These are phyloP conservation scores for Phymastichus coffea DNA, from an alignment of 1,140 invertebrate genomes.

Conservation along the genomic window DNA sequence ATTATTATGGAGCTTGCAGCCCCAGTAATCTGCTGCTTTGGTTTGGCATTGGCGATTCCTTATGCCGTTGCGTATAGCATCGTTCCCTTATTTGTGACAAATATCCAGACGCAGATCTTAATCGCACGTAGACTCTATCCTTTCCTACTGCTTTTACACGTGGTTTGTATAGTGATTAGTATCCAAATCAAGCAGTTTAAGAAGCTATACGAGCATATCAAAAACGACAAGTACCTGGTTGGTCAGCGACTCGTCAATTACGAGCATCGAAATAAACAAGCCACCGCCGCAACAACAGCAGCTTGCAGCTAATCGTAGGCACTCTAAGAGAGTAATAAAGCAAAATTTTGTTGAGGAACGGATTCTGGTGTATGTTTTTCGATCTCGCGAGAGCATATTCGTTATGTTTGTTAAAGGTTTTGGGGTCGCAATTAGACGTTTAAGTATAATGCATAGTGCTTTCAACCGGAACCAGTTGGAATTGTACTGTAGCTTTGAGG, in stretches of 20 bases:
- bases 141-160: slow-evolving; percentile 71
- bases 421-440: slow-evolving; percentile 4
- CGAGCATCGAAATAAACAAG: slow-evolving; percentile 72
- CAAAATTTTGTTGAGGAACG: no score
- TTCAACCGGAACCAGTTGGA: background rate
- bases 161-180: slow-evolving; percentile 69
- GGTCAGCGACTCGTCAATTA: slow-evolving; percentile 94
- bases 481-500: no score
- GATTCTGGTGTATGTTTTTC: no score
- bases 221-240: slow-evolving; percentile 98
- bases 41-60: slow-evolving; percentile 84
- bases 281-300: slow-evolving; percentile 48
- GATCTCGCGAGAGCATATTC: background rate
- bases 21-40: slow-evolving; percentile 85
- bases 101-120: slow-evolving; percentile 71
- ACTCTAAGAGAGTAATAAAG: no score
- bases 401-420: background rate
- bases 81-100: slow-evolving; percentile 76
- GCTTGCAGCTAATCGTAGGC: slow-evolving; percentile 45
- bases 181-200: slow-evolving; percentile 89
- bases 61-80: slow-evolving; percentile 85
- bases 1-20: slow-evolving; percentile 83
- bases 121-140: slow-evolving; percentile 91
- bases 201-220: slow-evolving; percentile 96
- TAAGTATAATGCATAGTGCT: background rate